A percentile compares a stretch with the other conserved stretches of the same genome.
These are phyloP conservation scores for Zoanthus gigantus DNA, from an alignment of 92 coral and sea anemone species.

Conservation along the genomic window DNA sequence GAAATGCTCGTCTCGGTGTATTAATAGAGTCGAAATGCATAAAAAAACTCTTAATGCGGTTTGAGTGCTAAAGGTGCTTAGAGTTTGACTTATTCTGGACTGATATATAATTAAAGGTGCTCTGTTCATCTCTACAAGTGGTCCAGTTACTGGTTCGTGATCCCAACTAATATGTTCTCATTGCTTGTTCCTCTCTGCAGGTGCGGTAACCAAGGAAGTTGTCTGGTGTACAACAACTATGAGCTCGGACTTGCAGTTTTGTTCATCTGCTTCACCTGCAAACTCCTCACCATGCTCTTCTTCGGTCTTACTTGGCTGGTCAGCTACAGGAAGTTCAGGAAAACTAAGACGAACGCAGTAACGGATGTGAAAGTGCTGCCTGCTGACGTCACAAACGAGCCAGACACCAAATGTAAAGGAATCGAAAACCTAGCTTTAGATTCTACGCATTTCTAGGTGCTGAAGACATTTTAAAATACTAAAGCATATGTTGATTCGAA, in stretches of 20 bases:
- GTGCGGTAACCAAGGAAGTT: conserved; percentile 39
- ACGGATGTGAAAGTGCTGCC: conserved; percentile 11
- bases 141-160: background rate
- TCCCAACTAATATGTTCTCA: background rate
- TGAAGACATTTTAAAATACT: background rate
- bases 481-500: background rate
- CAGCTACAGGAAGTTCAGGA: conserved; percentile 54
- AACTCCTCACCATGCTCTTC: conserved; percentile 45
- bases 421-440: conserved; percentile 34
- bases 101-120: too few relatives aligned
- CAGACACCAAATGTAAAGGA: conserved; percentile 3
- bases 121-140: background rate
- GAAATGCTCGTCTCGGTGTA: too few relatives aligned
- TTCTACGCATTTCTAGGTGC: conserved; percentile 25
- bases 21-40: too few relatives aligned
- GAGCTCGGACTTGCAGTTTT: conserved; percentile 40
- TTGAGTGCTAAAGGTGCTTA: too few relatives aligned
- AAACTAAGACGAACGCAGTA: conserved; percentile 22
- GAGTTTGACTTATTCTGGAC: too few relatives aligned
- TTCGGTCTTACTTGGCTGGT: conserved; percentile 59
- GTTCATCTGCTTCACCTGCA: conserved; percentile 30
- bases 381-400: background rate
- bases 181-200: background rate
- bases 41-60: too few relatives aligned
- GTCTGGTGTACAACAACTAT: conserved; percentile 42